phyloP scores from a whole-genome alignment of 2,888 invertebrate species.

The Heliconius ismenius region DNA sequence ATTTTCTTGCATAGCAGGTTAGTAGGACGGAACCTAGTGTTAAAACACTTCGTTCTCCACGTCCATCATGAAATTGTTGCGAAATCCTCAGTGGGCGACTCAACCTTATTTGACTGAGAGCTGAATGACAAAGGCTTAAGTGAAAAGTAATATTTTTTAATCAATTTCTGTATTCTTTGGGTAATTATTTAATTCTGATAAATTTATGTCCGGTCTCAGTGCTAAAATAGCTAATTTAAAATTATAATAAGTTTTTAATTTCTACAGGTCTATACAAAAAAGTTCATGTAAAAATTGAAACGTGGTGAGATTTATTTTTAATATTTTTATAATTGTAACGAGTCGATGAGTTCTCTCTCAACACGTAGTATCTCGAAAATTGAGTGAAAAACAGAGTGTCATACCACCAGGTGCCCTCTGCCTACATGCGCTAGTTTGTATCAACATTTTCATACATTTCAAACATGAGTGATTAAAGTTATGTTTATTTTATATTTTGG shows the following conservation, averaged over 20 bases:
- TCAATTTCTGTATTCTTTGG: background rate
- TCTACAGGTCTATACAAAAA: background rate
- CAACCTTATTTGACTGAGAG: no score
- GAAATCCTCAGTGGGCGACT: no score
- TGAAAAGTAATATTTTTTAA: no score
- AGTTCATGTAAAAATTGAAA: no score
- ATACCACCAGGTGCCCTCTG: background rate
- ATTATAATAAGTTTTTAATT: background rate
- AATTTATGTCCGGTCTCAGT: conserved; percentile 23
- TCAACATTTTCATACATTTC: conserved; percentile 10
- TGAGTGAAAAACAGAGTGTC: background rate
- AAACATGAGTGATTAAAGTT: background rate
- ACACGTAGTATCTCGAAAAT: background rate
- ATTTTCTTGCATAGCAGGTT: no score
- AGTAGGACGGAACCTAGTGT: no score
- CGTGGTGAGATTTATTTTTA: no score
- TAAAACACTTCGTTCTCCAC: no score
- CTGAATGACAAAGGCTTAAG: no score
- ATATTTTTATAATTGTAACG: no score
- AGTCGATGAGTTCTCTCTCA: background rate
- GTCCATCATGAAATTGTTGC: no score
- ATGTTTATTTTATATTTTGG: conserved; percentile 15
- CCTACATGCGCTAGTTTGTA: background rate
- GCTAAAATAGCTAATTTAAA: conserved; percentile 17
- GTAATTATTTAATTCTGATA: conserved; percentile 26